Conservation (phyloP, 2,113 vertebrate genomes). For the Scophthalmus maximus region DNA sequence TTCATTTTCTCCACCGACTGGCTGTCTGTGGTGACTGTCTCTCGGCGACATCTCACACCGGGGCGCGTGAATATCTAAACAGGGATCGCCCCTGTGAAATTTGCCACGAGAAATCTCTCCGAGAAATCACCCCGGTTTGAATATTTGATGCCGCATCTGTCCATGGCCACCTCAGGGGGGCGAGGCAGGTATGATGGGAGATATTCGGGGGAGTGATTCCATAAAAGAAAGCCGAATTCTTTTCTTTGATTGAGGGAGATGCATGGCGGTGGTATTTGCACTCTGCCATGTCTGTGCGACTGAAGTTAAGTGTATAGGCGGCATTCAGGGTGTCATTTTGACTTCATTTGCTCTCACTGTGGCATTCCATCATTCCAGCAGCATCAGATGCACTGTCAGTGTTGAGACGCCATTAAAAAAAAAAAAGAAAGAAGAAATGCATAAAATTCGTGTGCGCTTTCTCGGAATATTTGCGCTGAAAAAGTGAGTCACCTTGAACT, state of each 20-base stretch:
- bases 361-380: conserved; percentile 68
- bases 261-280: conserved; percentile 67
- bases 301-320: conserved; percentile 66
- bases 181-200: conserved; percentile 70
- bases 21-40: conserved; percentile 76
- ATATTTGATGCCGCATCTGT: conserved; percentile 74
- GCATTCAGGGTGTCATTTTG: conserved; percentile 71
- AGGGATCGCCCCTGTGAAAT: conserved; percentile 77
- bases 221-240: conserved; percentile 74
- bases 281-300: conserved; percentile 66
- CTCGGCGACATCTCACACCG: conserved; percentile 68
- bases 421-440: conserved; percentile 41
- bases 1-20: conserved; percentile 70
- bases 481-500: conserved; percentile 73
- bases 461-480: conserved; percentile 43
- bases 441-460: conserved; percentile 60
- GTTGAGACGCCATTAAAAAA: conserved; percentile 17
- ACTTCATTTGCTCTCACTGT: conserved; percentile 74
- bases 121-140: conserved; percentile 76
- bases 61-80: conserved; percentile 80
- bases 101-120: conserved; percentile 78
- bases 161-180: conserved; percentile 64
- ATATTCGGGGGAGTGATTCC: conserved; percentile 75
- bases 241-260: conserved; percentile 64
- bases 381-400: conserved; percentile 67